phyloP scores from a whole-genome alignment of 2,113 vertebrate species.

The Hemichromis elongatus region DNA sequence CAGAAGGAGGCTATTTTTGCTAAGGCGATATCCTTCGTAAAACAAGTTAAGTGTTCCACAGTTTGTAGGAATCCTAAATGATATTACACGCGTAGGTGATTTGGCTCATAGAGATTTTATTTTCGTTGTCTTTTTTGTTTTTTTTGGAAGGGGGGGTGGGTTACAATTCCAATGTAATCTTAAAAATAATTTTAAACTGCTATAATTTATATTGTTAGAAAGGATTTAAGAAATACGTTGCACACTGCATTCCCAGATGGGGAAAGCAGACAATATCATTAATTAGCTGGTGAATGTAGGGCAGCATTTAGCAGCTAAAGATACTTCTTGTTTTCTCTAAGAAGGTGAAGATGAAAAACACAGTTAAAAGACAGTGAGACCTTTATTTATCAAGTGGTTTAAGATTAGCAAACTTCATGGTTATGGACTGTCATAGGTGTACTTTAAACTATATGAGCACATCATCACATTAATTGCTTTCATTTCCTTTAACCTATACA shows the following conservation, averaged over 20 bases:
- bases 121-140: not conserved
- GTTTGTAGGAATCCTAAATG: not conserved
- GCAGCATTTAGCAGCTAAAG: not conserved
- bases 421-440: not conserved
- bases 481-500: not conserved
- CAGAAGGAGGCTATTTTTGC: not conserved
- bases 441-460: not conserved
- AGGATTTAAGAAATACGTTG: not conserved
- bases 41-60: not conserved
- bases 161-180: not conserved
- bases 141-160: accelerated
- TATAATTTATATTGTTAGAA: not conserved
- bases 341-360: not conserved
- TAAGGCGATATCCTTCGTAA: not conserved
- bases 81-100: not conserved
- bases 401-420: not conserved
- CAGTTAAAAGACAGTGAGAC: not conserved
- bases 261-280: not conserved
- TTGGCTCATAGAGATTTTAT: not conserved
- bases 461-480: not conserved
- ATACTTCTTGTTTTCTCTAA: not conserved
- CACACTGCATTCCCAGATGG: not conserved
- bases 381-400: not conserved
- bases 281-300: not conserved
- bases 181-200: not conserved